Percentiles rank a stretch among this genome's conserved stretches.
Evolutionary conservation across 2,113 vertebrate genomes (phyloP).

Genomic region (Erythrocercus mccallii): DNA sequence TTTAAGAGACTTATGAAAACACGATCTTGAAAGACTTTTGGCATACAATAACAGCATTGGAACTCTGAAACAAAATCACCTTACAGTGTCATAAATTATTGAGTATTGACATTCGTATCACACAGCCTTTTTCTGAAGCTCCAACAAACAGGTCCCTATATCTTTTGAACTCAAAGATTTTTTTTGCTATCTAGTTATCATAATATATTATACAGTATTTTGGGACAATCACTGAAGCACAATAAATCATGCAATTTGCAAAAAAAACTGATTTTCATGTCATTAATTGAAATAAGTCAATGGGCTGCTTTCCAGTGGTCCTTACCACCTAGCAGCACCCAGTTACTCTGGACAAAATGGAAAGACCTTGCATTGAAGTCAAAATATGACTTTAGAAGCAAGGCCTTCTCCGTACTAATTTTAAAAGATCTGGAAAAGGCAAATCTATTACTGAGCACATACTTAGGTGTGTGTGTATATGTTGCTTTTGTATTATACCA

Average conservation of each 20-base stretch:
- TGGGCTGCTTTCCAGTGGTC: neutral
- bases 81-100: neutral
- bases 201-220: neutral
- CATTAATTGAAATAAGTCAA: neutral
- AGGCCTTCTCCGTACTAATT: neutral
- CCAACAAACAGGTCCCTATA: neutral
- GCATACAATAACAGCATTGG: neutral
- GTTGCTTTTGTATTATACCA: neutral
- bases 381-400: neutral
- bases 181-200: neutral
- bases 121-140: neutral
- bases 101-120: neutral
- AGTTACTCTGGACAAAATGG: neutral
- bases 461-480: neutral
- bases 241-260: neutral
- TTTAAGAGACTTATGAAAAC: neutral
- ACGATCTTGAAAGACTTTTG: neutral
- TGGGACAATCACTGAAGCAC: neutral
- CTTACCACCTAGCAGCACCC: neutral
- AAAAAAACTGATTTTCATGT: neutral
- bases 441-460: neutral
- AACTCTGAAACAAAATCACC: conserved; percentile 9
- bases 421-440: neutral
- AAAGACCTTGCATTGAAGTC: neutral
- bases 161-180: neutral